Evolutionary conservation across 2,888 invertebrate species (phyloP).

Genomic region (Coleophora deauratella): DNA sequence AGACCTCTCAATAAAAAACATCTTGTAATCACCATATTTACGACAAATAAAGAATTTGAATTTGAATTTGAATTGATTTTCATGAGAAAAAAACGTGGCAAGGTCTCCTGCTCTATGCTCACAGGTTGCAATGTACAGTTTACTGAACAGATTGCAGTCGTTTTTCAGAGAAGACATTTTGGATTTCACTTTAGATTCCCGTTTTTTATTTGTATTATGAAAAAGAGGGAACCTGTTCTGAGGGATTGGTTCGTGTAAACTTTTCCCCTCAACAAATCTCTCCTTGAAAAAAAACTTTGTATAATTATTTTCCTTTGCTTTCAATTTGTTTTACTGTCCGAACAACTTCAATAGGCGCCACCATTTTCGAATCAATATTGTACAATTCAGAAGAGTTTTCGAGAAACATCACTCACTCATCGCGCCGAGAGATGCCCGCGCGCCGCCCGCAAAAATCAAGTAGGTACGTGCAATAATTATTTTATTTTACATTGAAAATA

Average conservation of each 20-base stretch:
- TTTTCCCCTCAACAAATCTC: background rate
- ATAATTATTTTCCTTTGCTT: background rate
- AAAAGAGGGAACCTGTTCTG: background rate
- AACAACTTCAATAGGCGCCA: constrained; percentile 15
- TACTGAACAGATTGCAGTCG: background rate
- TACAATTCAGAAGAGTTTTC: too few species aligned
- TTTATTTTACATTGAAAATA: too few species aligned
- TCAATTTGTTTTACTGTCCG: constrained; percentile 6
- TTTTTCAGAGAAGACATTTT: background rate
- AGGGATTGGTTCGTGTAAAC: background rate
- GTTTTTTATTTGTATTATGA: background rate
- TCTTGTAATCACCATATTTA: too few species aligned
- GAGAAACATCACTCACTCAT: too few species aligned
- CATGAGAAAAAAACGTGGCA: background rate
- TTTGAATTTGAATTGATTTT: too few species aligned
- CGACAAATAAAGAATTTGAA: too few species aligned
- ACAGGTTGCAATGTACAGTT: background rate
- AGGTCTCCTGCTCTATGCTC: background rate
- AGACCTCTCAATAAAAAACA: too few species aligned
- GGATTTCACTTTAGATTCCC: background rate
- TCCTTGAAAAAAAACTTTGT: background rate
- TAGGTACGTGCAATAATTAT: too few species aligned
- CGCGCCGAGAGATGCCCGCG: too few species aligned
- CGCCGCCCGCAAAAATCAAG: too few species aligned
- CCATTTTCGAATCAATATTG: background rate